Conservation (phyloP, 2,797 vertebrate species). For the Sebastolobus alascanus region DNA sequence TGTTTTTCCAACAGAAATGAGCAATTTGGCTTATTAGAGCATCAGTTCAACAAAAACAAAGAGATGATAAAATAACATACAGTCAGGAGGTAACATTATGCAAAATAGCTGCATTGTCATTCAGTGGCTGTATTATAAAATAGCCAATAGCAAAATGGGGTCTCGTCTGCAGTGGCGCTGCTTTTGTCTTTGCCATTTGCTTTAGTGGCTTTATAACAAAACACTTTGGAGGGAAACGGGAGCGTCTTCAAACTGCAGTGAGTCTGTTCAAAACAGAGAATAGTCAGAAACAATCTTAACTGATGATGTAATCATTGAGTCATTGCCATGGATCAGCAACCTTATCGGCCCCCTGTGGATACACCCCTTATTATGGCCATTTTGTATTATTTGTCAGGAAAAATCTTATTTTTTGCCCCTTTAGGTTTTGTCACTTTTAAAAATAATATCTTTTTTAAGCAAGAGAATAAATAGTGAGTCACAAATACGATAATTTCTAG, state of each 20-base stretch:
- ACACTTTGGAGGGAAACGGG: neutral
- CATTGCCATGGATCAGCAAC: conserved; percentile 1
- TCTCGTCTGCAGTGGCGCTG: neutral
- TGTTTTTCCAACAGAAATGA: neutral
- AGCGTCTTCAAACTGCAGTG: neutral
- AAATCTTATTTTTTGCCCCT: neutral
- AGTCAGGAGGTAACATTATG: neutral
- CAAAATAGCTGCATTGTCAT: neutral
- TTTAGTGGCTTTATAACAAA: conserved; percentile 5
- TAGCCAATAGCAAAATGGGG: neutral
- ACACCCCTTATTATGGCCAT: neutral
- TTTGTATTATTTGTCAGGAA: conserved; percentile 5
- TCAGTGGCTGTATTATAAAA: conserved; percentile 3
- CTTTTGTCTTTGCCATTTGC: conserved; percentile 1
- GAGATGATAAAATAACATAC: neutral
- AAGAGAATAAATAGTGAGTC: neutral
- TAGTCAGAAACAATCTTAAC: neutral
- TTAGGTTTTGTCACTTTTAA: neutral
- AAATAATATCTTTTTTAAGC: neutral
- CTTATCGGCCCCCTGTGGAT: conserved; percentile 5
- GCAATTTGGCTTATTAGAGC: neutral
- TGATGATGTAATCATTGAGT: conserved; percentile 23
- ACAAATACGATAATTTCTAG: neutral
- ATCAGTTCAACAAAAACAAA: neutral
- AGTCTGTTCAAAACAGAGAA: neutral